Base-by-base conservation (phyloP, 1,140 invertebrate species). In the Orius laevigatus region DNA sequence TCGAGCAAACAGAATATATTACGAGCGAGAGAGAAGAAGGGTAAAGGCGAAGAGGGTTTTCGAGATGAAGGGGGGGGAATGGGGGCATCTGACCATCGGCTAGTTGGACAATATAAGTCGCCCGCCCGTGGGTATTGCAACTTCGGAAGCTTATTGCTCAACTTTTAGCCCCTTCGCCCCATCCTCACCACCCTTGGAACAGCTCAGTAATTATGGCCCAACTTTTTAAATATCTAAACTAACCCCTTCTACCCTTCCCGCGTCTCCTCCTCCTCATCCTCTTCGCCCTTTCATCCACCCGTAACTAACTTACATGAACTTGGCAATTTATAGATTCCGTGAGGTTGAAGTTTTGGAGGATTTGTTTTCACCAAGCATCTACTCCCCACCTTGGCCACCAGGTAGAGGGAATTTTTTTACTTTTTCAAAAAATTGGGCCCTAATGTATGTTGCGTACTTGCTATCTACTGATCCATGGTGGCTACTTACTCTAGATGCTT, bases 151-250 rank as follows among this genome's bases (percentile, higher is more conserved):
- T 46, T 46, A 46, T 46, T 46, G 44, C 44, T 46, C 44, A 46
- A 46, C 44, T 46, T 46, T 46, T 46, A 31, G 44, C 32, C 31
- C 31, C 31, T 34, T 46, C 44, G 31, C 12, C 32, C 44, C 35
- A n/a, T 15, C 15, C 25, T 8, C 8, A 3, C 25, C 25, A 25
- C 8, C 25, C 25, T 25, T 25, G 25, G 25, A 25, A 25, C 25
- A 25, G 25, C 20, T 33, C 4, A 46, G 44, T 46, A 46, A 46
- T 46, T 46, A 46, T 46, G 44, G 35, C 35, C 44, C 31, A 46
- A 46, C 44, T 46, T 46, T 46, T 46, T 46, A 46, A 46, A 46
- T 46, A 46, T 46, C 44, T 46, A 46, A 34, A 25, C 3, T 8
- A 4, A 25, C 3, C 25, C 25, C 25, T 8, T 25, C 25, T 8